Percentiles rank a stretch among this genome's conserved stretches.
Conservation (phyloP, 2,113 vertebrate genomes). For the Muscicapa adusta region DNA sequence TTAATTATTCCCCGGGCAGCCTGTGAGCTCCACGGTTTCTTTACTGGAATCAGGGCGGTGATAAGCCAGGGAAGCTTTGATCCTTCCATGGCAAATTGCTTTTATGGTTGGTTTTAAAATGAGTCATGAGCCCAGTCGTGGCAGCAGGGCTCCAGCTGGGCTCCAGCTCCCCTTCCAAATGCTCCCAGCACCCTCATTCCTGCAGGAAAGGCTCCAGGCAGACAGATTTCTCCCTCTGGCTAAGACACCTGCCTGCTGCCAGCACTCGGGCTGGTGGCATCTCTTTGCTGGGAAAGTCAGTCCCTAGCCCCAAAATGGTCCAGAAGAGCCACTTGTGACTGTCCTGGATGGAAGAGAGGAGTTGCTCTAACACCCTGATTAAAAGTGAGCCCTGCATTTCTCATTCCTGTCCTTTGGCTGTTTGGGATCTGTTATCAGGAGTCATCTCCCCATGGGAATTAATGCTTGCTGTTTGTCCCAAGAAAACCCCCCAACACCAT, state of each 20-base stretch:
- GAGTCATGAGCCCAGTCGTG: background rate
- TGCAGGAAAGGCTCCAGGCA: background rate
- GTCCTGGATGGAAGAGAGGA: background rate
- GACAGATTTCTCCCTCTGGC: background rate
- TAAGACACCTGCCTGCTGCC: background rate
- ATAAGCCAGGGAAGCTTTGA: slow-evolving; percentile 12
- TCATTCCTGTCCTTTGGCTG: background rate
- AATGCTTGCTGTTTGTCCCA: background rate
- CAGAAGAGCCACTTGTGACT: background rate
- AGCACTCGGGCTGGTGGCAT: rapidly evolving
- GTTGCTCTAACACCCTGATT: background rate
- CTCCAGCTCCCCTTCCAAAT: background rate
- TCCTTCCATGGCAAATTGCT: background rate
- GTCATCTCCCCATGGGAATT: rapidly evolving
- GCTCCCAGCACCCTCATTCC: background rate
- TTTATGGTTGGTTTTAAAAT: background rate
- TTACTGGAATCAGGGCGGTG: rapidly evolving
- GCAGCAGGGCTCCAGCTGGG: background rate
- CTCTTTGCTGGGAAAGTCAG: background rate
- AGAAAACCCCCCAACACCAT: background rate
- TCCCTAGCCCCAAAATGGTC: rapidly evolving
- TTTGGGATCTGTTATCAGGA: background rate
- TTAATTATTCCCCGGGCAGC: background rate
- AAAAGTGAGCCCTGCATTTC: background rate
- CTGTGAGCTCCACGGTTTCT: rapidly evolving